Evolutionary conservation across 2,113 vertebrate genomes (phyloP).

Genomic region (Aplodontia rufa): DNA sequence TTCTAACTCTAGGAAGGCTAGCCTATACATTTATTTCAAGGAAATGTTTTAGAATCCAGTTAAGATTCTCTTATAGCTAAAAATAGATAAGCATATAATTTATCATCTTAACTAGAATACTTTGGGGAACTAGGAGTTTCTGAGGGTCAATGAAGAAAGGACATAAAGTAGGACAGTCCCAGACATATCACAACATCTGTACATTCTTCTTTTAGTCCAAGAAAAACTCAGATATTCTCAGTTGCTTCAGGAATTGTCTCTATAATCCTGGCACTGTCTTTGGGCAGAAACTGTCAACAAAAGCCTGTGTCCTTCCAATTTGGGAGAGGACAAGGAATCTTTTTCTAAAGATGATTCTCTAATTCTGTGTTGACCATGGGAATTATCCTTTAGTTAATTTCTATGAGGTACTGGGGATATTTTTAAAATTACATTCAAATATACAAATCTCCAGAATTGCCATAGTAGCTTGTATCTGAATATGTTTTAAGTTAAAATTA

Average conservation of each 20-base stretch:
- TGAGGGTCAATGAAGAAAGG: background rate
- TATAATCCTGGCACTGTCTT: background rate
- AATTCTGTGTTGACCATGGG: background rate
- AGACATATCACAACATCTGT: background rate
- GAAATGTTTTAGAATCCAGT: background rate
- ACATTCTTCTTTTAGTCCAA: background rate
- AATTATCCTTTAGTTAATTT: background rate
- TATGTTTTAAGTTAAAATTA: background rate
- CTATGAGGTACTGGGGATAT: background rate
- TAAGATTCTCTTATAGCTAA: background rate
- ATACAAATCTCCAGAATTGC: background rate
- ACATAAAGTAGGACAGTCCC: background rate
- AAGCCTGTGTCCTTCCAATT: background rate
- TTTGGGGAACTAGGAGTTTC: background rate
- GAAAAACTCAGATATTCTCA: background rate
- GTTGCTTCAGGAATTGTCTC: background rate
- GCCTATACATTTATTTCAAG: background rate
- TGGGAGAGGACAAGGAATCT: background rate
- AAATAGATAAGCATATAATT: background rate
- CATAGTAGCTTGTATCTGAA: background rate
- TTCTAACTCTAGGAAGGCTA: background rate
- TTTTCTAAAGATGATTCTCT: background rate
- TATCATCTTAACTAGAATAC: background rate
- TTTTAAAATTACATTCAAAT: background rate
- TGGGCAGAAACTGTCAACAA: background rate